These are phyloP conservation scores for Paraescarpia echinospica DNA, from an alignment of 1,140 invertebrate species.

Conservation along the genomic window DNA sequence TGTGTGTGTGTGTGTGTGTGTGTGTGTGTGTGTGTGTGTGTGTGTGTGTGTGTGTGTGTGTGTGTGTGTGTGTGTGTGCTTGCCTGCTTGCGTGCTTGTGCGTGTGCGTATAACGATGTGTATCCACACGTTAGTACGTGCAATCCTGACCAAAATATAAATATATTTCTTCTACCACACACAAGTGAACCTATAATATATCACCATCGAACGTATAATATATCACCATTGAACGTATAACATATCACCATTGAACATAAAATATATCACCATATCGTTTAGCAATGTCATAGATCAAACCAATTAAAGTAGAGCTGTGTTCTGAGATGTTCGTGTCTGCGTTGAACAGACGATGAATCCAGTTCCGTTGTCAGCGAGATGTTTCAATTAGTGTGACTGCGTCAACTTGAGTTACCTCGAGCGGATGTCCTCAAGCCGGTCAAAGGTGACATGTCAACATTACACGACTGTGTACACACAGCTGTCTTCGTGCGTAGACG, in stretches of 20 bases:
- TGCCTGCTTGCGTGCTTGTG: background rate
- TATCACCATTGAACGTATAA: too few relatives aligned
- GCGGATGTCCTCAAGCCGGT: background rate
- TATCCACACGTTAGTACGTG: too few relatives aligned
- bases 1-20: too few relatives aligned
- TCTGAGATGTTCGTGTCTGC: background rate
- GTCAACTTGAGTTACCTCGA: background rate
- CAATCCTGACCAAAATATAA: too few relatives aligned
- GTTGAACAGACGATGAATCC: background rate
- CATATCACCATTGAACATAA: too few relatives aligned
- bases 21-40: slow-evolving; percentile 15
- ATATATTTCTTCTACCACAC: too few relatives aligned
- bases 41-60: slow-evolving; percentile 28
- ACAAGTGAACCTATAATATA: too few relatives aligned
- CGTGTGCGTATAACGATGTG: slow-evolving; percentile 8
- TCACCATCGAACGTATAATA: too few relatives aligned
- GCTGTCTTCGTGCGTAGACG: background rate
- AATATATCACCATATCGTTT: too few relatives aligned
- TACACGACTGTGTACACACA: background rate
- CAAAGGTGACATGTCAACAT: background rate
- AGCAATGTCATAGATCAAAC: background rate
- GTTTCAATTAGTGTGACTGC: background rate
- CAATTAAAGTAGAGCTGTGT: background rate
- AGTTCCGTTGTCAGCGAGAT: background rate
- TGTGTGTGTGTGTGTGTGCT: slow-evolving; percentile 23